Percentiles rank a stretch among this genome's conserved stretches.
These are phyloP conservation scores for Caradrina kadenii DNA, from an alignment of 2,888 invertebrate species.

Conservation along the genomic window DNA sequence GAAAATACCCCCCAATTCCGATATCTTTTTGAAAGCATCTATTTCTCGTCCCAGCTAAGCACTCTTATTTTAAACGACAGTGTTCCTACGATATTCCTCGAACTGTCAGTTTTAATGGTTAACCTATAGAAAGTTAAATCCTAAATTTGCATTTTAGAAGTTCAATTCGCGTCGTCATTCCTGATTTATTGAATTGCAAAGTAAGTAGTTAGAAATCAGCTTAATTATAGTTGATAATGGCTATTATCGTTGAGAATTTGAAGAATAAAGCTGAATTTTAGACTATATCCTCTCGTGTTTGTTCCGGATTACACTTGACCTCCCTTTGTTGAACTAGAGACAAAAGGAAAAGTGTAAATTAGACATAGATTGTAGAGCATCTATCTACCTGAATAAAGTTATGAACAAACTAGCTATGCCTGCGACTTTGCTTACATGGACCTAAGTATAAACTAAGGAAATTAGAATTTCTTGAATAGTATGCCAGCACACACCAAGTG, in stretches of 20 bases:
- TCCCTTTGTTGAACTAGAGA: background rate
- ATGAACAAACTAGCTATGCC: too few species aligned
- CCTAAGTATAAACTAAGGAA: too few species aligned
- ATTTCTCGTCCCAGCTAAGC: background rate
- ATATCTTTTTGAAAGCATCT: slow-evolving; percentile 9
- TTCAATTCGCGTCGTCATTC: slow-evolving; percentile 36
- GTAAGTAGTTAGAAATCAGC: slow-evolving; percentile 31
- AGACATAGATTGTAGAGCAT: background rate
- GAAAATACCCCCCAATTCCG: too few species aligned
- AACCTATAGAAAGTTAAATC: slow-evolving; percentile 30
- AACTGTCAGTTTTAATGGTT: slow-evolving; percentile 25
- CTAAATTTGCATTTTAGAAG: slow-evolving; percentile 50
- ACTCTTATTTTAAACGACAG: slow-evolving; percentile 14
- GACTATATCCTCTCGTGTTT: slow-evolving; percentile 9
- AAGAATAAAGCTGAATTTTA: background rate
- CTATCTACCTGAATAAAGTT: too few species aligned
- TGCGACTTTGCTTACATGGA: too few species aligned
- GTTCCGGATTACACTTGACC: background rate
- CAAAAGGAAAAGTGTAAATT: background rate
- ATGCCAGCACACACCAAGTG: too few species aligned
- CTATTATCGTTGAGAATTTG: slow-evolving; percentile 4
- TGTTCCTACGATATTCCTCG: background rate
- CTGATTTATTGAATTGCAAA: slow-evolving; percentile 42
- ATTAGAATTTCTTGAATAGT: too few species aligned
- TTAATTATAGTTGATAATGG: slow-evolving; percentile 24